Evolutionary conservation across 1,140 invertebrate genomes (phyloP), one percentile per base, ranked within the genome.

Genomic region (Arctopsyche grandis): DNA sequence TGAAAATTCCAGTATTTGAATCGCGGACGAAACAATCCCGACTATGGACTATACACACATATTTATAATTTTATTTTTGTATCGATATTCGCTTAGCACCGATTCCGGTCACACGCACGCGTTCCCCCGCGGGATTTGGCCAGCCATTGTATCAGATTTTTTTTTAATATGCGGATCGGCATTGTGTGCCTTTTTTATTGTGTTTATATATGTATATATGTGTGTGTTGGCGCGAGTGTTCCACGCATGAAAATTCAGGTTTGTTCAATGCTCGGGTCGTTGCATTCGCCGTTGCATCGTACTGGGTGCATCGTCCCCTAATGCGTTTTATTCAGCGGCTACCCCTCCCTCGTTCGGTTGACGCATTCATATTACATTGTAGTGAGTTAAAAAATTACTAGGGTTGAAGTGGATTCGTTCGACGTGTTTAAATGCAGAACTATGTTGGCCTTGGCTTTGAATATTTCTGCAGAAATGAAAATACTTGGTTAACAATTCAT

Each of bases 91-190:
- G 29, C 29, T 38, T 38, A 38, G 29, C 29, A 38, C 29, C 9
- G 21, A 60, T 60, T 60, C 56, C 16, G 56, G 56, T 60, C 56
- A 60, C 56, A 44, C 38, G 66, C 24, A 24, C 16, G 21, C 16
- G 7, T 5, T 69, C 66, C 66, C 38, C 66, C 38, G 66, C 38
- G 66, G 66, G 66, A 44, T 69, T 69, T 26, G 66, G 26, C 21
- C 66, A 26, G 10, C 38, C 56, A 60, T 60, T 60, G 56, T 60
- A 60, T 60, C 56, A 60, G 56, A 60, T 60, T 60, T 60, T 60
- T 60, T 60, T 60, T 60, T 60, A 60, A 60, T 60, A 60, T 60
- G 56, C 56, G n/a, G 56, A 60, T 60, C 56, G 56, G 7, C 56
- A 60, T 60, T 60, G 56, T 60, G 16, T 16, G n/a, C 21, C 21